Evolutionary conservation across 2,113 vertebrate species (phyloP).

Genomic region (Suricata suricatta): DNA sequence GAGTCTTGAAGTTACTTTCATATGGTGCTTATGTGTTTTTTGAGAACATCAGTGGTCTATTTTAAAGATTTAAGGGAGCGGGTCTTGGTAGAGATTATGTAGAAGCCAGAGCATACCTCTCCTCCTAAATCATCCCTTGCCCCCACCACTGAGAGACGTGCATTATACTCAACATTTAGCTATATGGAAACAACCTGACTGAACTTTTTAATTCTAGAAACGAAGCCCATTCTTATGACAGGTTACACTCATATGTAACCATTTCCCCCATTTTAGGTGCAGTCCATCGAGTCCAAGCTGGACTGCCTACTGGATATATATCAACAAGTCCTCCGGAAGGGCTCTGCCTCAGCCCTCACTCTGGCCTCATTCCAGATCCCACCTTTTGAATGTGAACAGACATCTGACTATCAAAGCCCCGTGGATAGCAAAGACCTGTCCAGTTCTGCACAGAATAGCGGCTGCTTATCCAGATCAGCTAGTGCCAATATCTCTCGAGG

Average conservation of each 20-base stretch:
- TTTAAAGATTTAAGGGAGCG: background rate
- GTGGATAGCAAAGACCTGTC: constrained; percentile 92
- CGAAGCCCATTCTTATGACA: background rate
- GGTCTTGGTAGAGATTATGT: fast-evolving
- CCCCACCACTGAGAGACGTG: background rate
- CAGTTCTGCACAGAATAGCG: constrained; percentile 90
- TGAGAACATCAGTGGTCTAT: background rate
- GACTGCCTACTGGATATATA: constrained; percentile 97
- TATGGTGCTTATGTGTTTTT: background rate
- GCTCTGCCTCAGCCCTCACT: constrained; percentile 91
- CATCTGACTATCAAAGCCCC: constrained; percentile 94
- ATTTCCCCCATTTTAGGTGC: constrained; percentile 86
- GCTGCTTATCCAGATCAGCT: constrained; percentile 88
- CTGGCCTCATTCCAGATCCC: constrained; percentile 93
- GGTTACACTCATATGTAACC: constrained; percentile 8
- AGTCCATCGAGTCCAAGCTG: constrained; percentile 97
- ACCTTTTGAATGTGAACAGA: constrained; percentile 94
- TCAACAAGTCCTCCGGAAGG: constrained; percentile 94
- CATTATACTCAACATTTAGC: background rate
- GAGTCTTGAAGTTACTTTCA: background rate
- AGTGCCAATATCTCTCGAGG: constrained; percentile 92
- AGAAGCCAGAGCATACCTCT: background rate
- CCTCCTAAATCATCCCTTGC: background rate
- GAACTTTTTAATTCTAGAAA: background rate
- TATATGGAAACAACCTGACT: background rate